These are phyloP conservation scores for cattle (Bos taurus) DNA, from an alignment of 2,113 vertebrate species.

Conservation along the genomic window ARS-UCD2.0 NC_037351.1:53758501-53759000, in stretches of 20 bases:
- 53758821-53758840: neutral
- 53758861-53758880: no score
- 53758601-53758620: neutral
- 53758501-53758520: neutral
- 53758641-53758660: neutral
- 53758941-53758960: neutral
- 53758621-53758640: neutral
- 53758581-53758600: neutral
- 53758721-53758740: neutral
- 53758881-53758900: no score
- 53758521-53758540: neutral
- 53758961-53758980: neutral
- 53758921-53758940: neutral
- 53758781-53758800: neutral
- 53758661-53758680: neutral
- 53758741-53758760: neutral
- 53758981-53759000: neutral
- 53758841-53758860: neutral
- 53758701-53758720: neutral
- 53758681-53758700: neutral
- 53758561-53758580: neutral
- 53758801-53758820: neutral
- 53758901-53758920: neutral
- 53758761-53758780: neutral
- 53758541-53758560: neutral